A percentile compares a stretch with the other conserved stretches of the same genome.
Conservation (phyloP, 2,797 vertebrate genomes). For the Oreortyx pictus region DNA sequence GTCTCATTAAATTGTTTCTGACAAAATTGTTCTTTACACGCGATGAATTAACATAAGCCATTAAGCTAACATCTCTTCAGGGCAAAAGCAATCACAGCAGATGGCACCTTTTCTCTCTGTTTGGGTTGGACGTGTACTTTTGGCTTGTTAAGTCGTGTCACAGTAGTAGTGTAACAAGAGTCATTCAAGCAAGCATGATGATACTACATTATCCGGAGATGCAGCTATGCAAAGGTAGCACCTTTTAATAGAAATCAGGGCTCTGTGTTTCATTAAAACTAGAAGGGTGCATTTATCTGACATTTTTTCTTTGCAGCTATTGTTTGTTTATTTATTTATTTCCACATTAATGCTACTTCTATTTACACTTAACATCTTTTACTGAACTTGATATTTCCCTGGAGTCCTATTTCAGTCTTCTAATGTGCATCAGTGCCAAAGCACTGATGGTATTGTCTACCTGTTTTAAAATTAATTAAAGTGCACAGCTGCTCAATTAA, state of each 20-base stretch:
- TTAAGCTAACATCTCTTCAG: slow-evolving; percentile 73
- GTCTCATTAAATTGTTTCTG: slow-evolving; percentile 72
- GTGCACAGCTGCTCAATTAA: slow-evolving; percentile 76
- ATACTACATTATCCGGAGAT: slow-evolving; percentile 36
- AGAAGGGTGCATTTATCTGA: slow-evolving; percentile 67
- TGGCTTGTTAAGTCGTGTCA: slow-evolving; percentile 75
- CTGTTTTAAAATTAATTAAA: slow-evolving; percentile 78
- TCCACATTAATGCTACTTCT: slow-evolving; percentile 36
- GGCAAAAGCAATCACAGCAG: slow-evolving; percentile 75
- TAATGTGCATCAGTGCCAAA: slow-evolving; percentile 80
- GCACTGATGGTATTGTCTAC: slow-evolving; percentile 25
- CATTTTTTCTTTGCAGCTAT: slow-evolving; percentile 74
- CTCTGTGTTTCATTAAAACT: slow-evolving; percentile 65
- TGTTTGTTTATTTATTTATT: slow-evolving; percentile 32
- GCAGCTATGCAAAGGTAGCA: slow-evolving; percentile 7
- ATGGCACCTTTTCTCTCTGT: slow-evolving; percentile 76
- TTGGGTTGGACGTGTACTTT: slow-evolving; percentile 73
- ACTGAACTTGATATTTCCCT: slow-evolving; percentile 65
- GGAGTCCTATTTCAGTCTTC: slow-evolving; percentile 77
- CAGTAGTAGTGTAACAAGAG: slow-evolving; percentile 66
- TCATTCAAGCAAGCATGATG: slow-evolving; percentile 57
- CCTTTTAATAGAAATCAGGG: slow-evolving; percentile 33
- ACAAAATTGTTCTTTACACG: slow-evolving; percentile 60
- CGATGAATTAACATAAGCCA: slow-evolving; percentile 68
- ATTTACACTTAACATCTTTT: slow-evolving; percentile 60